These are phyloP conservation scores for Calcarius ornatus DNA, from an alignment of 2,113 vertebrate genomes.

Conservation along the genomic window DNA sequence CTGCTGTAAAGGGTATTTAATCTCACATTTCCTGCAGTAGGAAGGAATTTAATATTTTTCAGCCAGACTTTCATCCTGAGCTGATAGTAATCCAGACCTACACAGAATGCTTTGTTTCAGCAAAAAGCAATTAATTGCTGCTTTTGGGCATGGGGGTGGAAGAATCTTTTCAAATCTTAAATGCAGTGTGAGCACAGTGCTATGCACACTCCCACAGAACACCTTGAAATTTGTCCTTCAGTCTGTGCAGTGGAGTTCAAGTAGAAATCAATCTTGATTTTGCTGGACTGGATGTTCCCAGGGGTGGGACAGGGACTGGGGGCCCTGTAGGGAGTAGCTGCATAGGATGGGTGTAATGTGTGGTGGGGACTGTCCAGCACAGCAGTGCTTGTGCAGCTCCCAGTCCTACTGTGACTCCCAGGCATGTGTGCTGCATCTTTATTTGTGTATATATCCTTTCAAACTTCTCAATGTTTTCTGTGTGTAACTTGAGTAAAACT, in stretches of 20 bases:
- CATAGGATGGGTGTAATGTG: accelerated
- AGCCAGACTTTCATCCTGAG: not conserved
- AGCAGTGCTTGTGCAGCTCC: not conserved
- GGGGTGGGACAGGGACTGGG: not conserved
- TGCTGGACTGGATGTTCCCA: not conserved
- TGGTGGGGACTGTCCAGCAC: not conserved
- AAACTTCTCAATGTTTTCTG: not conserved
- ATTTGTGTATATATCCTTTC: not conserved
- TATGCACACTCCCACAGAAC: not conserved
- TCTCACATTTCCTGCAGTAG: not conserved
- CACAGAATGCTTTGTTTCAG: not conserved
- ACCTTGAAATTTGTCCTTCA: not conserved
- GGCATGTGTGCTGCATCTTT: not conserved
- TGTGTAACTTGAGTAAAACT: not conserved
- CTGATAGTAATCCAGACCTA: not conserved
- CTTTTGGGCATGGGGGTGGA: not conserved
- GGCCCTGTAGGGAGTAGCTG: no score
- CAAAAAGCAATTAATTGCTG: not conserved
- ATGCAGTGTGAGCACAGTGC: not conserved
- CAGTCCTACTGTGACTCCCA: accelerated
- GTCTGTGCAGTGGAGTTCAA: not conserved
- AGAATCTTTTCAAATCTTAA: not conserved
- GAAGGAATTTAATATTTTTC: not conserved
- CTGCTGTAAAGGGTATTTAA: not conserved
- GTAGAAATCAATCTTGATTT: not conserved